Base-by-base conservation (phyloP, 64 coral and sea anemone species). In the Hydrozoanthus tunicans region DNA sequence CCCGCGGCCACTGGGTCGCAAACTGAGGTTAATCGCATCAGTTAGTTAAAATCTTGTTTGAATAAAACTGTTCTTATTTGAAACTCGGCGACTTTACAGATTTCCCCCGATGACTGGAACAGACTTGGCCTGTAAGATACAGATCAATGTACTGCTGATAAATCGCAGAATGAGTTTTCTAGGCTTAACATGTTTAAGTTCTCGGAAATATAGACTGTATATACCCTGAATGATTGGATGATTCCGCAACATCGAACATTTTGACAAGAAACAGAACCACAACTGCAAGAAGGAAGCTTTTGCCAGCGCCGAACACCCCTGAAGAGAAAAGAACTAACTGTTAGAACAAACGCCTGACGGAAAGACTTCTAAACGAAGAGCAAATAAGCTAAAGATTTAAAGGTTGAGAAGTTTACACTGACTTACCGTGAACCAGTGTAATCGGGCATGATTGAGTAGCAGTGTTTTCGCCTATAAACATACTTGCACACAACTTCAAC, bases 271-370 rank as follows among this genome's bases (percentile, higher is more conserved):
- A 93, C 52, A 98, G 57, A 17, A 98, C 88, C 10, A 90, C 55
- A 0, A 98, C 94, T 56, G 96, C 94, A 23, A 98, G 78, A 12
- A 98, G 92, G 85, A 91, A 98, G 54, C 96, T 98, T 53, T 98
- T 98, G 15, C 96, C 96, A 51, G 96, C 93, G 24, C 96, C 96
- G 89, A 98, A 98, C 24, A 98, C 96, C 5, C 96, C 94, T 98
- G 52, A 4, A 26, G 23, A 13, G 13, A 32, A 13, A 72, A 23
- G 61, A 73, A 26, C 43, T 7, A 62, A 51, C 27, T 86, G 17
- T 59, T 32, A 7, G 81, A 20, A 20, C 20, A 20, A 20, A 20
- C 20, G 20, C 20, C 20, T 20, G 20, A 20, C 20, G 20, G 20
- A 20, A 20, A 20, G 10, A 14, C 63, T 13, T 13, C 17, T 13